These are phyloP conservation scores for Dascyllus trimaculatus DNA, from an alignment of 2,113 vertebrate genomes.

Conservation along the genomic window DNA sequence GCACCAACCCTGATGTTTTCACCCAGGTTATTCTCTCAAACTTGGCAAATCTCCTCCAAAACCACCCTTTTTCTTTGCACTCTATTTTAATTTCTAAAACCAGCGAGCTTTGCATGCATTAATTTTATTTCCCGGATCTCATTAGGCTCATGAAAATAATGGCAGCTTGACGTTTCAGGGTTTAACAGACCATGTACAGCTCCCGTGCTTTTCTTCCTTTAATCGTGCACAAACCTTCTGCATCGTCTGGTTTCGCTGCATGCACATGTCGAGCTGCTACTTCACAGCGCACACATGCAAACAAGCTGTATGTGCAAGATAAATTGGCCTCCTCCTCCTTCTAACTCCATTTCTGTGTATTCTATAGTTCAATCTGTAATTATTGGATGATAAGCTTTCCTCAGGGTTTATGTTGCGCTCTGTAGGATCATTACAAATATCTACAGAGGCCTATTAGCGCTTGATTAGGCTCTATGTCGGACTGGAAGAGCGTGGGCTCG, in stretches of 20 bases:
- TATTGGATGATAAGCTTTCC: conserved; percentile 59
- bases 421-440: conserved; percentile 67
- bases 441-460: conserved; percentile 71
- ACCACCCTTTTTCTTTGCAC: too few relatives aligned
- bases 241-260: conserved; percentile 43
- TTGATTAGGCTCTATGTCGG: conserved; percentile 56
- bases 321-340: conserved; percentile 7
- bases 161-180: background rate
- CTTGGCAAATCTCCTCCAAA: too few relatives aligned
- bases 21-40: background rate
- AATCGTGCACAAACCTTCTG: conserved; percentile 12
- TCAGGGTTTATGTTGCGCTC: conserved; percentile 55
- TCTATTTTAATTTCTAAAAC: too few relatives aligned
- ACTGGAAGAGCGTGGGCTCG: conserved; percentile 59
- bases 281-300: conserved; percentile 17
- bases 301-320: conserved; percentile 10
- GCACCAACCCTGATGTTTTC: background rate
- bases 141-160: conserved; percentile 1
- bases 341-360: conserved; percentile 27
- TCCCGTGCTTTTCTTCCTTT: conserved; percentile 8
- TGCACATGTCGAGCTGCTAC: conserved; percentile 13
- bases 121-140: background rate
- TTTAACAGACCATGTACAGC: conserved; percentile 8
- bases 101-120: background rate
- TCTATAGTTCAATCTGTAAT: conserved; percentile 57